Percentiles rank a stretch among this genome's conserved stretches.
These are phyloP conservation scores for Sebastes hubbsi DNA, from an alignment of 2,797 vertebrate species.

Conservation along the genomic window DNA sequence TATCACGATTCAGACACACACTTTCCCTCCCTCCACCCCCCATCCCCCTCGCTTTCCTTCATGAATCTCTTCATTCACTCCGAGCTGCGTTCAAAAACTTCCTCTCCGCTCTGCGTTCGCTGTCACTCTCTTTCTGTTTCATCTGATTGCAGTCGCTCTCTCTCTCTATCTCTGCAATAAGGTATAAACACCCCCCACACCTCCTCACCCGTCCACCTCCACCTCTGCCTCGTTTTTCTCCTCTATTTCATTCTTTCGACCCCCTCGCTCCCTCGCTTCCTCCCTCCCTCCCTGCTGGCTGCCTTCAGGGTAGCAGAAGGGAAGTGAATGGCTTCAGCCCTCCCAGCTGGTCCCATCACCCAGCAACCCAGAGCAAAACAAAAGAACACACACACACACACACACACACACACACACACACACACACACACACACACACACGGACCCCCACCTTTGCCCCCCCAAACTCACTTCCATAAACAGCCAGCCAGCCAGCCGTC, in stretches of 20 bases:
- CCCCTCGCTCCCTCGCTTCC: neutral
- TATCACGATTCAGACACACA: conserved; percentile 68
- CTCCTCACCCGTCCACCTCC: neutral
- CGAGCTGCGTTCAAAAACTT: conserved; percentile 37
- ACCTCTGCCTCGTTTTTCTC: conserved; percentile 16
- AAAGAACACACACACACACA: conserved; percentile 73
- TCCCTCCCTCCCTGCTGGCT: conserved; percentile 62
- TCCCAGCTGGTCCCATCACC: conserved; percentile 87
- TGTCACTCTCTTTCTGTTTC: conserved; percentile 1
- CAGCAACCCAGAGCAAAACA: conserved; percentile 84
- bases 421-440: neutral
- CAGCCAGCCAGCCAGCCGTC: conserved; percentile 50
- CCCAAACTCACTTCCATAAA: conserved; percentile 54
- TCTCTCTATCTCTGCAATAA: neutral
- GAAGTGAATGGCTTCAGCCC: conserved; percentile 84
- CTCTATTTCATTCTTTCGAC: conserved; percentile 14
- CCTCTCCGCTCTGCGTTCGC: neutral
- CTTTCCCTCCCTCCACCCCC: conserved; percentile 23
- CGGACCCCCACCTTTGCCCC: conserved; percentile 48
- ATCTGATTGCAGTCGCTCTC: neutral
- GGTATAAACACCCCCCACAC: neutral
- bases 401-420: conserved; percentile 9
- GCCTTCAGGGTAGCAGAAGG: conserved; percentile 82
- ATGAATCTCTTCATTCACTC: conserved; percentile 54
- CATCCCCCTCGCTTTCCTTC: conserved; percentile 24